Conservation (phyloP, 2,113 vertebrate genomes). For the Dromaius novaehollandiae region DNA sequence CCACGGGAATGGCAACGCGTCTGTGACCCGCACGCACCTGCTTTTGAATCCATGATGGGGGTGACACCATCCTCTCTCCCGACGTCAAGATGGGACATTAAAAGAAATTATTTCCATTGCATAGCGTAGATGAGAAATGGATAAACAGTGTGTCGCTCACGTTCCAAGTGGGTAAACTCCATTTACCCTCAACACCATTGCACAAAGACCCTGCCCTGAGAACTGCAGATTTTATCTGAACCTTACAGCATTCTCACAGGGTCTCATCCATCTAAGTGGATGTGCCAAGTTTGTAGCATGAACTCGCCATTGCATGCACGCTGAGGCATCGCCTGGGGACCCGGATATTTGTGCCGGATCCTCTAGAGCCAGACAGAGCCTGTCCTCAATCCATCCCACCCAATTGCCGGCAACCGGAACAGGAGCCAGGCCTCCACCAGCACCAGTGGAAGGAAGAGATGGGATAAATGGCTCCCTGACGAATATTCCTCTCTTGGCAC, state of each 20-base stretch:
- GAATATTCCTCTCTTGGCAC: background rate
- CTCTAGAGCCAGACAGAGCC: background rate
- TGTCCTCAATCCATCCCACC: background rate
- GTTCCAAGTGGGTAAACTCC: conserved; percentile 41
- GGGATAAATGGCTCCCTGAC: background rate
- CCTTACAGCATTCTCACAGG: conserved; percentile 15
- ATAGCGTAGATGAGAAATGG: conserved; percentile 57
- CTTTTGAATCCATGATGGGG: background rate
- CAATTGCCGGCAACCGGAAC: background rate
- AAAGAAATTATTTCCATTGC: conserved; percentile 38
- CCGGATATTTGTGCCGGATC: background rate
- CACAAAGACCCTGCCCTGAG: conserved; percentile 26
- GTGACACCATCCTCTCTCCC: background rate
- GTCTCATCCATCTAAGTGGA: conserved; percentile 46
- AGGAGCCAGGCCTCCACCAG: background rate
- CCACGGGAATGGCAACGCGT: background rate
- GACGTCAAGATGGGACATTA: background rate
- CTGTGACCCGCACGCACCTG: conserved; percentile 24
- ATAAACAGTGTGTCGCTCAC: conserved; percentile 34
- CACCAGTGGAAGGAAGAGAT: background rate
- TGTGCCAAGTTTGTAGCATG: background rate
- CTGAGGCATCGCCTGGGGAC: background rate
- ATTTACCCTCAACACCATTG: conserved; percentile 8
- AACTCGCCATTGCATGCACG: accelerated
- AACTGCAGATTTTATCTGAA: conserved; percentile 55